Base-by-base conservation (phyloP, 2,797 vertebrate species). In the Bothrops alternatus region DNA sequence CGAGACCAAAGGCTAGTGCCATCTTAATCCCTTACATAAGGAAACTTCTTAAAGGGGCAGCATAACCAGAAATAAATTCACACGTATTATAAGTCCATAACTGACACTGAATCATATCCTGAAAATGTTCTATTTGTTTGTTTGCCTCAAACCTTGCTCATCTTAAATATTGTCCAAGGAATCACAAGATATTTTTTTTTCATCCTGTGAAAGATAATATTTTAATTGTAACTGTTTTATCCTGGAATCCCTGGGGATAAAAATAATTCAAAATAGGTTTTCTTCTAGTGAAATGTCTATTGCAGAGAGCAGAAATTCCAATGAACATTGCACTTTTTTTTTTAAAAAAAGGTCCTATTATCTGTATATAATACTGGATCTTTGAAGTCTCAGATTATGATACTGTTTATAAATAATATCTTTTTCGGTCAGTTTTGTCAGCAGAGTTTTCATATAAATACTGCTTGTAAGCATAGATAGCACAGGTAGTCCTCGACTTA, bases 381-480 rank as follows among this genome's bases (percentile, higher is more conserved):
- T 94, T 93, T 18, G 65, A 93, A 65, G 57, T 90, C 53, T 89
- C 47, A 58, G 14, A 16, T 88, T 91, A 55, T 85, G 50, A 2
- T 91, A 53, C 6, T 94, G 25, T 91, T 95, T 90, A 91, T 91
- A 92, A 93, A 87, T 37, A 91, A 88, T 92, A 93, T 18, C 89
- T 11, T 69, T 73, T 69, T 94, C 91, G 91, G 91, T 89, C 14
- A 87, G 1, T 93, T 93, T 88, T 28, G 88, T 73, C 91, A 90
- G 92, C 94, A 92, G 53, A 95, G 82, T 23, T 42, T 78, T 42
- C 73, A 23, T 47, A 11, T 47, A 42, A 78, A 78, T 78, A 78
- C 37, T 78, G 32, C 32, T 20, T 42, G 16, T 78, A 78, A 42
- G 20, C 37, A 47, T 23, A 78, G 37, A 42, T 42, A 32, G n/a